Conservation (phyloP, 2,888 invertebrate genomes). For the Pachydiplax longipennis region DNA sequence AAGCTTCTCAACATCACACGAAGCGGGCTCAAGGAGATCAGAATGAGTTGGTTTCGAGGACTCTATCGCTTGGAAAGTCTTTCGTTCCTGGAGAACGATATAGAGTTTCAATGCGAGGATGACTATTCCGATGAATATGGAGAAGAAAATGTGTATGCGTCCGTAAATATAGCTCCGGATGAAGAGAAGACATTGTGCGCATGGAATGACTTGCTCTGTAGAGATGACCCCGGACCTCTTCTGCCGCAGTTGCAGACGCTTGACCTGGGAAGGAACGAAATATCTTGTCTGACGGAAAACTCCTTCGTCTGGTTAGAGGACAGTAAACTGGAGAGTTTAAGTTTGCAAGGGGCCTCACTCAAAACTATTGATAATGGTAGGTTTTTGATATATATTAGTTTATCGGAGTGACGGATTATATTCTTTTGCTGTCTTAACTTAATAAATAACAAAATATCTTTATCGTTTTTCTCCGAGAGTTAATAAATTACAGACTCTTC, state of each 20-base stretch:
- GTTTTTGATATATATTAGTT: neutral
- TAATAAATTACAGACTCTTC: neutral
- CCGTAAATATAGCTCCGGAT: neutral
- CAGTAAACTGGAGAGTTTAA: neutral
- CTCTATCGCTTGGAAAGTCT: neutral
- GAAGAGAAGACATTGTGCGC: neutral
- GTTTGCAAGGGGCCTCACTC: neutral
- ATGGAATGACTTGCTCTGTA: neutral
- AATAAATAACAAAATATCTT: too few relatives aligned
- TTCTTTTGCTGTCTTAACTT: too few relatives aligned
- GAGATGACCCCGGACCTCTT: neutral
- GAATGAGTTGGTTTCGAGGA: neutral
- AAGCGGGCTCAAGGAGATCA: neutral
- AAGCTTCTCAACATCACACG: neutral
- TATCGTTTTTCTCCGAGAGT: neutral
- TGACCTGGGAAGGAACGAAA: neutral
- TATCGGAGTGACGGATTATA: too few relatives aligned
- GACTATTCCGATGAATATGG: neutral
- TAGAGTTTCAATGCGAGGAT: neutral
- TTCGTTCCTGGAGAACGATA: neutral
- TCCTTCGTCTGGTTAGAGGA: neutral
- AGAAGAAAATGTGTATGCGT: neutral
- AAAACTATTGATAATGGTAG: neutral
- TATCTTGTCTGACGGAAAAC: neutral
- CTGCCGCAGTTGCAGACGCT: neutral